Base-by-base conservation (phyloP, 2,888 invertebrate genomes). In the Acleris holmiana region DNA sequence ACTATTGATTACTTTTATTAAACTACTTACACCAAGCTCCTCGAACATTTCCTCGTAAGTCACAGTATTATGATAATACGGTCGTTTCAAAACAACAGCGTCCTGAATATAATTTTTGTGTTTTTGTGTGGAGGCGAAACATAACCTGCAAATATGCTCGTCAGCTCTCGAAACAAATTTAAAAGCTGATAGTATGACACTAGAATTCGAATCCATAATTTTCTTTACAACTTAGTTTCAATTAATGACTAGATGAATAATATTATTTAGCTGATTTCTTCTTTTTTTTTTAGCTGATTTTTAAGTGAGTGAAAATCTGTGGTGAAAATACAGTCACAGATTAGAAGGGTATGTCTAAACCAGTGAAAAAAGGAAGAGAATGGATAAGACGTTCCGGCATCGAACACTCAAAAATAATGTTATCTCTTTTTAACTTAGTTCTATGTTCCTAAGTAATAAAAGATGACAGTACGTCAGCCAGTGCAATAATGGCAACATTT, bases 81-180 rank as follows among this genome's bases (percentile, higher is more conserved):
- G 46, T 44, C 72, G 77, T 54, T 83, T 72, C n/a, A 89, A 65
- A 2, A 61, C 71, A 0, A 81, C 74, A 54, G 25, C 67, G 40
- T 87, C 85, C 15, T 86, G 79, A 19, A 91, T 63, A 4, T 69
- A 72, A 13, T 83, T 68, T 70, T 76, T 79, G 67, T 74, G 67
- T 0, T 73, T 68, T 21, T 78, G 74, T 0, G 83, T 84, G 2
- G 72, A 67, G 67, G 75, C 72, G 67, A 89, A 86, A 83, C 91
- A 91, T 82, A 91, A 84, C 83, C 90, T 89, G 71, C 91, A 91
- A 73, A 90, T 69, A 25, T 82, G 74, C 51, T 78, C 77, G 19
- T 76, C 74, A 58, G 84, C 82, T 4, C 83, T 82, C 13, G 81
- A 73, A 4, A 90, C 53, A 59, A 76, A 90, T 67, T 80, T 84